phyloP scores from a whole-genome alignment of 2,113 vertebrate species.

The Burhinus bistriatus region DNA sequence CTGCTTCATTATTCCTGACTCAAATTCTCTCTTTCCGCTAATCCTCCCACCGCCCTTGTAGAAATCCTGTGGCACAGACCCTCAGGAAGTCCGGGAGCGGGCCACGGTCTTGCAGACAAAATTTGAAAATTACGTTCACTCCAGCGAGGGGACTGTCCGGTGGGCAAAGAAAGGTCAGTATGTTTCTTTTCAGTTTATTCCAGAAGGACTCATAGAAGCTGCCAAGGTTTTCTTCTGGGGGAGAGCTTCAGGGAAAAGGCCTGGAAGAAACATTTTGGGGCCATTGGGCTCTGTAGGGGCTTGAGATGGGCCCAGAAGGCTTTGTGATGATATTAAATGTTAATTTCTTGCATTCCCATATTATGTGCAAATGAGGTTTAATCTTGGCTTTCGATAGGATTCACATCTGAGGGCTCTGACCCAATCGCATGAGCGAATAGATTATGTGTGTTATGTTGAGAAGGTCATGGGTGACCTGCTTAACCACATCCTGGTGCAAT shows the following conservation, averaged over 20 bases:
- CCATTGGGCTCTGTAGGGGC: constrained; percentile 14
- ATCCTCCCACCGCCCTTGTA: constrained; percentile 69
- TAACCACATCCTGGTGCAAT: neutral
- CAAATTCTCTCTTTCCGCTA: constrained; percentile 71
- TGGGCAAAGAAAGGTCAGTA: constrained; percentile 89
- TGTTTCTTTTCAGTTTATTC: neutral
- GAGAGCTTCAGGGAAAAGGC: neutral
- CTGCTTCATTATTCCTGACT: constrained; percentile 89
- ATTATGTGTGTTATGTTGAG: neutral
- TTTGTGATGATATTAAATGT: constrained; percentile 71
- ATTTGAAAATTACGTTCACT: constrained; percentile 88
- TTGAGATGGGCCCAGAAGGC: constrained; percentile 48
- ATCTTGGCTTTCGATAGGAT: constrained; percentile 34
- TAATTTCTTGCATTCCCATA: constrained; percentile 50
- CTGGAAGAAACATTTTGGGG: constrained; percentile 49
- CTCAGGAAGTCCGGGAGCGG: constrained; percentile 83
- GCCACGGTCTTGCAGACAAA: constrained; percentile 90
- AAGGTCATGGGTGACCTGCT: neutral
- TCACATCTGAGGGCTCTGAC: constrained; percentile 5
- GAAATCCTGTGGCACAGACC: constrained; percentile 70
- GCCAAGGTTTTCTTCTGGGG: neutral
- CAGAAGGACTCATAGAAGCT: neutral
- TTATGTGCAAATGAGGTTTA: constrained; percentile 60
- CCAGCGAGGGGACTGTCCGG: constrained; percentile 61
- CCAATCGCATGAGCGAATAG: neutral